Conservation (phyloP, 1,140 invertebrate genomes). For the Drosophila dunni region DNA sequence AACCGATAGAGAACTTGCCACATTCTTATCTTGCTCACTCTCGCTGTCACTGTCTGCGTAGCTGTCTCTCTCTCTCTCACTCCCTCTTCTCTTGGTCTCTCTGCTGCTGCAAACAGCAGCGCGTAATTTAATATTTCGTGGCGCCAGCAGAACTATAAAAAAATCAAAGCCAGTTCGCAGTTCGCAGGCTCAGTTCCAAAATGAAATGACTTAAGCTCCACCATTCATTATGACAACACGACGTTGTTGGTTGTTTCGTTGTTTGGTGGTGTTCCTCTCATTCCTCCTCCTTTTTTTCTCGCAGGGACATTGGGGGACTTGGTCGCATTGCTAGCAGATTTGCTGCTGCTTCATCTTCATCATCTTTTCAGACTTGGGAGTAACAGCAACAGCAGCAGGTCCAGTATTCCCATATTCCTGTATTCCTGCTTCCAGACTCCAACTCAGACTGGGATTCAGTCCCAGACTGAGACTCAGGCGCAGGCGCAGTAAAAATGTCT, state of each 20-base stretch:
- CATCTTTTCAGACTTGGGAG: slow-evolving; percentile 59
- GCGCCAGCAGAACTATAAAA: slow-evolving; percentile 84
- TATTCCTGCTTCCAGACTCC: slow-evolving; percentile 37
- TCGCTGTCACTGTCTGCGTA: not conserved
- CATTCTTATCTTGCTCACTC: not conserved
- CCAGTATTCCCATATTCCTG: slow-evolving; percentile 46
- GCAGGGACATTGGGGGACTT: slow-evolving; percentile 1
- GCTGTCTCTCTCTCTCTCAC: not conserved
- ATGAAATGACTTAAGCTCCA: slow-evolving; percentile 84
- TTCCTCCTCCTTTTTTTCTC: slow-evolving; percentile 8
- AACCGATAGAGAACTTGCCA: not conserved
- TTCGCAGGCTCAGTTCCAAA: slow-evolving; percentile 54
- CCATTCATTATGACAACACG: slow-evolving; percentile 85
- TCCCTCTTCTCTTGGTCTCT: slow-evolving; percentile 24
- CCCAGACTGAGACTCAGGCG: not conserved
- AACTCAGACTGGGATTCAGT: not conserved
- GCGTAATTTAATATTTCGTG: slow-evolving; percentile 84
- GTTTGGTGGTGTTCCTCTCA: slow-evolving; percentile 14
- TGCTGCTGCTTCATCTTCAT: slow-evolving; percentile 81
- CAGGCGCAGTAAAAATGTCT: slow-evolving; percentile 78
- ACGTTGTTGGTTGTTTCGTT: slow-evolving; percentile 46
- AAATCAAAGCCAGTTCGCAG: slow-evolving; percentile 37
- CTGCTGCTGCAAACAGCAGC: slow-evolving; percentile 64
- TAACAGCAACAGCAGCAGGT: slow-evolving; percentile 24
- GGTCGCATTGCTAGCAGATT: slow-evolving; percentile 69